Conservation (phyloP, 2,888 invertebrate species). For the Imbricaverruca yamaguchii region DNA sequence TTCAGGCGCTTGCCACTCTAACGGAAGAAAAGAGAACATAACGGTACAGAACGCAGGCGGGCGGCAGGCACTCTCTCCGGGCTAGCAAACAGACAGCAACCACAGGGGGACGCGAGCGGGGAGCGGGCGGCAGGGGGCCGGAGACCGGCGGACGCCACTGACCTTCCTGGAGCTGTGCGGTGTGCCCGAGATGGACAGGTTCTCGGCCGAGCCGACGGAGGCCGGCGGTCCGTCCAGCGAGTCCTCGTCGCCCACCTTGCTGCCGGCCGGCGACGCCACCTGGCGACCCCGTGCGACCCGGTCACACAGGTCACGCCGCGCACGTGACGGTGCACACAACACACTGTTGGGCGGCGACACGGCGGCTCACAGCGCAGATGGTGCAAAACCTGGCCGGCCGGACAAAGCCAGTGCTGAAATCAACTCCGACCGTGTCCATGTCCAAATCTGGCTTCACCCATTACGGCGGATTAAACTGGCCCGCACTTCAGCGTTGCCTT, state of each 20-base stretch:
- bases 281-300: background rate
- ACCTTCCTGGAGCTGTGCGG: conserved; percentile 30
- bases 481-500: too few relatives aligned
- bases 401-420: background rate
- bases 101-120: conserved; percentile 1
- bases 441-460: too few relatives aligned
- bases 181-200: conserved; percentile 28
- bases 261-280: conserved; percentile 37
- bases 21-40: conserved; percentile 1
- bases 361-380: too few relatives aligned
- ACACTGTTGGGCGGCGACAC: too few relatives aligned
- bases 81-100: background rate
- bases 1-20: conserved; percentile 14
- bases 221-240: conserved; percentile 70
- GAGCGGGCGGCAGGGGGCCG: conserved; percentile 42
- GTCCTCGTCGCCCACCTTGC: conserved; percentile 52
- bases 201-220: conserved; percentile 59
- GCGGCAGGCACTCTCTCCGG: background rate
- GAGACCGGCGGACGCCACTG: conserved; percentile 38
- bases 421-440: too few relatives aligned
- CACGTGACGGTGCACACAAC: too few relatives aligned
- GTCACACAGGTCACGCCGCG: background rate
- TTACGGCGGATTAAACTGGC: too few relatives aligned
- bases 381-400: background rate
- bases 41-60: background rate